A percentile compares a stretch with the other conserved stretches of the same genome.
Evolutionary conservation across 2,797 vertebrate species (phyloP).

Genomic region (Paramormyrops hopkinsi): DNA sequence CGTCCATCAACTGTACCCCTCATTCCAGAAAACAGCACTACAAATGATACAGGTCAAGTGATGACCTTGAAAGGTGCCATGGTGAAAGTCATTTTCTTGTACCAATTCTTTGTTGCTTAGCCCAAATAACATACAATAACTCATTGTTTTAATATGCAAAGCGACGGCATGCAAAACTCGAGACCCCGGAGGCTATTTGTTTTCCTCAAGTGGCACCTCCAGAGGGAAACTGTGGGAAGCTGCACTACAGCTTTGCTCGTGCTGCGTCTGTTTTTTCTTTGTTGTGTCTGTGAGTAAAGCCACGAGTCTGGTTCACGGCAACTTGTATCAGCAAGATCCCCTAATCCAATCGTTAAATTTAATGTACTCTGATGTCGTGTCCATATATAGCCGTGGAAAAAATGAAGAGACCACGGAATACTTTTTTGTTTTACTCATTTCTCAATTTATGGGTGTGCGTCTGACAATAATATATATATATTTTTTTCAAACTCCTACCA

Average conservation of each 20-base stretch:
- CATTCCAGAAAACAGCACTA: neutral
- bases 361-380: neutral
- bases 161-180: conserved; percentile 37
- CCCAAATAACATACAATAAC: conserved; percentile 65
- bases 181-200: conserved; percentile 55
- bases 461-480: no score
- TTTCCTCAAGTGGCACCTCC: conserved; percentile 56
- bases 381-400: neutral
- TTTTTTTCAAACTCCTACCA: neutral
- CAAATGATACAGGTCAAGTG: neutral
- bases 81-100: neutral
- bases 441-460: neutral
- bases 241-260: conserved; percentile 42
- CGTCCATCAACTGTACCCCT: conserved; percentile 24
- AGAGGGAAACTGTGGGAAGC: conserved; percentile 51
- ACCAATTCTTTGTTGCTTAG: conserved; percentile 39
- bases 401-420: neutral
- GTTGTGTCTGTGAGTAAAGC: conserved; percentile 53
- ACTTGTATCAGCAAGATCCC: neutral
- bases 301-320: conserved; percentile 6
- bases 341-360: neutral
- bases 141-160: conserved; percentile 63
- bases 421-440: neutral
- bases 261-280: conserved; percentile 63
- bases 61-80: neutral